Conservation (phyloP, 2,797 vertebrate species). For the Periophthalmus magnuspinnatus region DNA sequence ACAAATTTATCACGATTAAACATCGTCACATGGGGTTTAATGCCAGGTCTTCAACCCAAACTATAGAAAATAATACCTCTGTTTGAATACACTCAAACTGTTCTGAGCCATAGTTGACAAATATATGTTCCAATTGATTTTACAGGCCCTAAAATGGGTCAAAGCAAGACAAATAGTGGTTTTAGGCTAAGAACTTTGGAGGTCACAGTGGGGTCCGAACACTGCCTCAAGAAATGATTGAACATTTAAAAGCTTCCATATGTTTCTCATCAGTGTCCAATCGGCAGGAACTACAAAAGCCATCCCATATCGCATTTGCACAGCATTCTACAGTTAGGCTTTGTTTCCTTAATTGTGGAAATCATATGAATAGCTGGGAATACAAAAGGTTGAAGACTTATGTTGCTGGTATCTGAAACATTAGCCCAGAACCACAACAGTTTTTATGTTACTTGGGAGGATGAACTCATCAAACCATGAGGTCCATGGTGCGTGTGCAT, state of each 20-base stretch:
- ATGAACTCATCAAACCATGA: slow-evolving; percentile 4
- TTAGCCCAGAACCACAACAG: slow-evolving; percentile 5
- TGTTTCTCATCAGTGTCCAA: neutral
- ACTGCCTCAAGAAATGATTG: neutral
- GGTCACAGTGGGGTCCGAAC: slow-evolving; percentile 5
- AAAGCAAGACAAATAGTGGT: slow-evolving; percentile 12
- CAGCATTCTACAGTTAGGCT: neutral
- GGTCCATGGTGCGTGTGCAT: slow-evolving; percentile 18
- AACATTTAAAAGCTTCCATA: slow-evolving; percentile 26
- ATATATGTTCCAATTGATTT: slow-evolving; percentile 7
- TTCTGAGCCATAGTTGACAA: neutral
- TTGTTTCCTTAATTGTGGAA: slow-evolving; percentile 20
- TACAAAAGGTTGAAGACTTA: slow-evolving; percentile 20
- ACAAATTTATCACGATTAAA: neutral
- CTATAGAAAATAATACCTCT: neutral
- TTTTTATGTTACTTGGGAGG: slow-evolving; percentile 20
- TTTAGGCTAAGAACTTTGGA: neutral
- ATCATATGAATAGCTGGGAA: slow-evolving; percentile 11
- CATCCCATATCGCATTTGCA: neutral
- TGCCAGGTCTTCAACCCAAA: neutral
- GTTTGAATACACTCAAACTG: neutral
- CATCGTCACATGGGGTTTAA: neutral
- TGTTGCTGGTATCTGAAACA: slow-evolving; percentile 12
- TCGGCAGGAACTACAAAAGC: neutral
- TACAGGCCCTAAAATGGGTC: slow-evolving; percentile 1